phyloP scores from a whole-genome alignment of 2,888 invertebrate species.

The Xanthia togata region DNA sequence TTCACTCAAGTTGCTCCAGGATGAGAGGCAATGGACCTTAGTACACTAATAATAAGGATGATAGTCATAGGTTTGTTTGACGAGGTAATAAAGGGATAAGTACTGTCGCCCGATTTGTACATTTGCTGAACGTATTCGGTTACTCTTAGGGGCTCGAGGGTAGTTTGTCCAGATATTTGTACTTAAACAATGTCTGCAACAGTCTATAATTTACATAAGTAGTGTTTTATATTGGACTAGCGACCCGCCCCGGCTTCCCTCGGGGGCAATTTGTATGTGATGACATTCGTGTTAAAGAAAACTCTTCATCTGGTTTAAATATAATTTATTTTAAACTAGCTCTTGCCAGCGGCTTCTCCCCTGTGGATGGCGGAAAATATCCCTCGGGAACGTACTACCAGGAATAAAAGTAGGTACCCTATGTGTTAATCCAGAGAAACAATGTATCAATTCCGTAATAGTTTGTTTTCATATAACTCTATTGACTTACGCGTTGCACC shows the following conservation, averaged over 20 bases:
- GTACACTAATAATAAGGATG: not conserved
- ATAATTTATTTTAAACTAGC: not conserved
- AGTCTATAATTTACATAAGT: not conserved
- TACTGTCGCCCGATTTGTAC: constrained; percentile 68
- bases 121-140: constrained; percentile 60
- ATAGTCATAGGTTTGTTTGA: constrained; percentile 20
- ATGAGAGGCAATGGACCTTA: constrained; percentile 28
- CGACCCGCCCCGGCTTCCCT: not conserved
- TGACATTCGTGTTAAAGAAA: not conserved
- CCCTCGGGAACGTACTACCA: too few relatives aligned
- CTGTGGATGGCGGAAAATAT: too few relatives aligned
- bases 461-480: too few relatives aligned
- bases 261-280: not conserved
- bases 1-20: constrained; percentile 11
- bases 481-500: too few relatives aligned
- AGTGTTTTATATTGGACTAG: not conserved
- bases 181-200: constrained; percentile 38
- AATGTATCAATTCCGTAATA: too few relatives aligned
- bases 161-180: constrained; percentile 59
- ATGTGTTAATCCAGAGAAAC: too few relatives aligned
- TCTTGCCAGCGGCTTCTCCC: too few relatives aligned
- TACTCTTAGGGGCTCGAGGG: constrained; percentile 47
- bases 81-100: constrained; percentile 63
- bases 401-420: too few relatives aligned
- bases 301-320: not conserved